Conservation (phyloP, 2,888 invertebrate genomes). For the Patella pellucida region DNA sequence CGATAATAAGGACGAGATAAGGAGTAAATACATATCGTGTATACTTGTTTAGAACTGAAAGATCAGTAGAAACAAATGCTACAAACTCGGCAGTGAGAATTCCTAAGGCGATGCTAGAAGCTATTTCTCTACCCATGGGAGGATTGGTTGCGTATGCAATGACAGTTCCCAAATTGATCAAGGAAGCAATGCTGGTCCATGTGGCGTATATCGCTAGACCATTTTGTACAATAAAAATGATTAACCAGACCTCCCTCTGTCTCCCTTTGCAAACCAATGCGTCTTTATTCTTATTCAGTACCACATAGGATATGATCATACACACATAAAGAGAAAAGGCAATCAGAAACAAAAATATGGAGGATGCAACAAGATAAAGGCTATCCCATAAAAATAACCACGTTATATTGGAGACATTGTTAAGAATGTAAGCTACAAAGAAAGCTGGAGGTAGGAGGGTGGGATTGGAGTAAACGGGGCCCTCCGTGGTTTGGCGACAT, state of each 20-base stretch:
- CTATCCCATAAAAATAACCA: conserved; percentile 65
- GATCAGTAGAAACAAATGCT: conserved; percentile 54
- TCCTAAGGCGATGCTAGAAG: conserved; percentile 51
- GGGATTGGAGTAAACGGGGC: conserved; percentile 54
- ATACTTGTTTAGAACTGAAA: conserved; percentile 56
- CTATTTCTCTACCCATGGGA: conserved; percentile 37
- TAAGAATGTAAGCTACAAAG: conserved; percentile 50
- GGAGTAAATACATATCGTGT: conserved; percentile 64
- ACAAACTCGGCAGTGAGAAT: conserved; percentile 49
- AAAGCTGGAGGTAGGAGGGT: conserved; percentile 52
- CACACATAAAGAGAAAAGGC: conserved; percentile 53
- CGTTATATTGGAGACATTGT: conserved; percentile 51
- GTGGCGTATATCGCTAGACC: conserved; percentile 63
- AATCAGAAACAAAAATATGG: conserved; percentile 43
- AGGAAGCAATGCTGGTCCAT: conserved; percentile 62
- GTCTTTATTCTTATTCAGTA: conserved; percentile 43
- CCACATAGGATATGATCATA: conserved; percentile 48
- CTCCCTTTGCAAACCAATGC: conserved; percentile 45
- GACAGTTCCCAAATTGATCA: conserved; percentile 61
- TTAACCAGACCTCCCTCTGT: conserved; percentile 56
- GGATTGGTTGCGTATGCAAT: conserved; percentile 43
- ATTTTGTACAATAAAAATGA: conserved; percentile 61
- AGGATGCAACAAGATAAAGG: conserved; percentile 46
- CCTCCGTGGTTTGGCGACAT: conserved; percentile 48
- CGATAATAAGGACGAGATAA: conserved; percentile 60